A percentile compares a stretch with the other conserved stretches of the same genome.
These are phyloP conservation scores for Oriolus oriolus DNA, from an alignment of 2,113 vertebrate genomes.

Conservation along the genomic window DNA sequence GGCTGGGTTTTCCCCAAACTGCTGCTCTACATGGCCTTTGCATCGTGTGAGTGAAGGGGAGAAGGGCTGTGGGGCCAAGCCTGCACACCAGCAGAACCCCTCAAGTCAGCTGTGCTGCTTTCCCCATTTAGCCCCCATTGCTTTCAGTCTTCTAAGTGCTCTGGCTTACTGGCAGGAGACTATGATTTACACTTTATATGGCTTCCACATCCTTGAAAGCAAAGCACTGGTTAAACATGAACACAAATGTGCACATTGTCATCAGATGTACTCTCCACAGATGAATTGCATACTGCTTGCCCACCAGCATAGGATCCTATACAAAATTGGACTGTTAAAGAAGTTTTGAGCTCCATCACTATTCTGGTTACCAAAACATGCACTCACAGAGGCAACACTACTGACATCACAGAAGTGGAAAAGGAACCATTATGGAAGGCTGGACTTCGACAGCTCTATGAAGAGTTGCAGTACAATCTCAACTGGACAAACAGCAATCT, in stretches of 20 bases:
- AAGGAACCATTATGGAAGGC: neutral
- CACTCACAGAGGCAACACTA: neutral
- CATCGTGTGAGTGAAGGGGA: neutral
- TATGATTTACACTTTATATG: neutral
- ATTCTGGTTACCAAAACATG: neutral
- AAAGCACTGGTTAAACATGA: neutral
- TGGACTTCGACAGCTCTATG: neutral
- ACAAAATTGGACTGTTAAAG: neutral
- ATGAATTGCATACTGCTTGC: neutral
- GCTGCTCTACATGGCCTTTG: neutral
- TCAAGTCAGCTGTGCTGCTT: neutral
- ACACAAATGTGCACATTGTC: neutral
- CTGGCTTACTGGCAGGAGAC: neutral
- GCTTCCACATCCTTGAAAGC: neutral
- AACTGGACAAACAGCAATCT: neutral
- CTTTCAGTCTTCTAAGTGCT: neutral
- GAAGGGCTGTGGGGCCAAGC: neutral
- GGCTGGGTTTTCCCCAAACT: neutral
- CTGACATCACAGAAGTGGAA: neutral
- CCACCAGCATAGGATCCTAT: neutral
- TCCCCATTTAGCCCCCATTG: fast-evolving
- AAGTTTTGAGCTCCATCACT: neutral
- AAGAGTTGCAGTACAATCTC: neutral
- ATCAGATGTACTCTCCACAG: neutral
- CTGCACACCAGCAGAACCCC: neutral